Evolutionary conservation across 2,797 vertebrate genomes (phyloP), one percentile per base, ranked within the genome.

Genomic region (Syncerus caffer): DNA sequence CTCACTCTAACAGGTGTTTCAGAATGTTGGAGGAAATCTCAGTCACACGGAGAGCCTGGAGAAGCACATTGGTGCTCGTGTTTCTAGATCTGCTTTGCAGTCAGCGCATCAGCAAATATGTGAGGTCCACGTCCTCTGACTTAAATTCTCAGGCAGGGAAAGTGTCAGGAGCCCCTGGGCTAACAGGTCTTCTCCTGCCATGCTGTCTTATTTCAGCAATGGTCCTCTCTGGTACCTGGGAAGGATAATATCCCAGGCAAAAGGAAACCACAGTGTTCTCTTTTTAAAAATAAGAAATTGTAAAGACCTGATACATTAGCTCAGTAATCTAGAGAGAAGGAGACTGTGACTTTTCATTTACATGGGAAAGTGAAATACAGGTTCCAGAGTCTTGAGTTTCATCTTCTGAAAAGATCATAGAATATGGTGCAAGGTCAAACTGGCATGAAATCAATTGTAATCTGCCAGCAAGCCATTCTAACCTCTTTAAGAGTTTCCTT

Each of bases 401-500:
- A 60, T 94, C 92, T 94, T 97, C 94, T 93, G 45, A 85, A 83
- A 93, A 97, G 94, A 96, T 92, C 67, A 47, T 12, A 93, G 42
- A 90, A 83, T 27, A 16, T 88, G 84, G 84, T 82, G 31, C 89
- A 82, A 92, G 96, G 94, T 97, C 93, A 95, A 80, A 96, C 83
- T 95, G 93, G 93, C 71, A 80, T 95, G 96, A 96, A 96, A 98
- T 97, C 97, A 96, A 34, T 96, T 80, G 85, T 97, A 97, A 95
- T 94, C 97, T 89, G 86, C 96, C 96, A 93, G 94, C 53, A 34
- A 96, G 88, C 85, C 45, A 14, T n/a, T 2, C 57, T 89, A 53
- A 94, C 86, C 83, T 50, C 86, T 9, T 2, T 74, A 84, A 62
- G 78, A 86, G 90, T 97, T 58, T 93, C 51, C 5, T 57, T 38